A percentile compares a stretch with the other conserved stretches of the same genome.
phyloP scores from a whole-genome alignment of 2,888 invertebrate species.

The Oxyteleia sp. region DNA sequence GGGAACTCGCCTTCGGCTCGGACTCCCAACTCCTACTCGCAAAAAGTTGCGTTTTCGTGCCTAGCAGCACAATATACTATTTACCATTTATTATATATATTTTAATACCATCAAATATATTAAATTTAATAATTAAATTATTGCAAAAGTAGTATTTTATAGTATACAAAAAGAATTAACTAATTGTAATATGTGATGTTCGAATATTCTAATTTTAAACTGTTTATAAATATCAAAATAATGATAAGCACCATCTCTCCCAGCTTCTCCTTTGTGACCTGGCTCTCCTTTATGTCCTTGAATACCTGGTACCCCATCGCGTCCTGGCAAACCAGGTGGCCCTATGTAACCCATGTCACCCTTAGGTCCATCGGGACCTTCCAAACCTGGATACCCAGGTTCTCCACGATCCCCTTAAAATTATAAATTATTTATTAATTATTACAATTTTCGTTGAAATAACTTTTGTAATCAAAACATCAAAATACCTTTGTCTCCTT shows the following conservation, averaged over 20 bases:
- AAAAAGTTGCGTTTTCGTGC: too few species aligned
- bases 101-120: too few species aligned
- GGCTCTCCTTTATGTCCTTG: constrained; percentile 88
- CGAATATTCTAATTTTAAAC: too few species aligned
- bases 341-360: constrained; percentile 84
- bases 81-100: too few species aligned
- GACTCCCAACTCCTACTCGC: too few species aligned
- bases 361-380: constrained; percentile 80
- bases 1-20: too few species aligned
- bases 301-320: constrained; percentile 84
- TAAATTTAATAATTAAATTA: too few species aligned
- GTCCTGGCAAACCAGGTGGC: constrained; percentile 80
- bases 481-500: constrained; percentile 54
- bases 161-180: too few species aligned
- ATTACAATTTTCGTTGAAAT: background rate
- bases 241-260: constrained; percentile 53
- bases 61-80: too few species aligned
- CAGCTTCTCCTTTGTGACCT: constrained; percentile 84
- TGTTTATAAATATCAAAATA: constrained; percentile 14
- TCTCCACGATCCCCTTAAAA: constrained; percentile 79
- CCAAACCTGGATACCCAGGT: constrained; percentile 73
- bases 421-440: background rate
- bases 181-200: too few species aligned
- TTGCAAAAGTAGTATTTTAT: too few species aligned
- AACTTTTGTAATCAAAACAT: background rate